A percentile compares a stretch with the other conserved stretches of the same genome.
phyloP scores from a whole-genome alignment of 2,888 invertebrate genomes.

The Camponotus fellah region DNA sequence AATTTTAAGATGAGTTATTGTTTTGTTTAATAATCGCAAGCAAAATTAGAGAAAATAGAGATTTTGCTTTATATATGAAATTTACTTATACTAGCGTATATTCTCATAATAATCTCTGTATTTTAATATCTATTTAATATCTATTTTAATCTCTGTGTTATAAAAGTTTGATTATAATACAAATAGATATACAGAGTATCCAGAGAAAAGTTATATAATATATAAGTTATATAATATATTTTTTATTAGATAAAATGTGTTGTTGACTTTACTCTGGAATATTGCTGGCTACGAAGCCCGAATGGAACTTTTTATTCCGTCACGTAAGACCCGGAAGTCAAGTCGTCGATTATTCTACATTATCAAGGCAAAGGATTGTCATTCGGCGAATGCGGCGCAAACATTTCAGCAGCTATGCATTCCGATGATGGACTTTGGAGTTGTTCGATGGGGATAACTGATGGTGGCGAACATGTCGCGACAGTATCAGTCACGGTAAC shows the following conservation, averaged over 20 bases:
- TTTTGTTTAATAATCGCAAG: slow-evolving; percentile 6
- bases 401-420: slow-evolving; percentile 69
- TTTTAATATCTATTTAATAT: no score
- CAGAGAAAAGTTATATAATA: not conserved
- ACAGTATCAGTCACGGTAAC: slow-evolving; percentile 76
- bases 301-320: slow-evolving; percentile 78
- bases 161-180: not conserved
- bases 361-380: slow-evolving; percentile 78
- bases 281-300: slow-evolving; percentile 82
- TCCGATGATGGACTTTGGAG: slow-evolving; percentile 79
- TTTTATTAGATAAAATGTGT: slow-evolving; percentile 77
- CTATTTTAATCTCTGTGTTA: not conserved
- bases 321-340: slow-evolving; percentile 28
- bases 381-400: slow-evolving; percentile 80
- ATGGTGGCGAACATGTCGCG: slow-evolving; percentile 72
- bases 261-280: slow-evolving; percentile 72
- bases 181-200: not conserved
- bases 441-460: slow-evolving; percentile 78
- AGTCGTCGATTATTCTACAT: slow-evolving; percentile 43
- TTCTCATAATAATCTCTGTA: not conserved
- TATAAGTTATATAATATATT: not conserved
- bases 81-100: not conserved
- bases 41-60: not conserved
- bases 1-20: no score
- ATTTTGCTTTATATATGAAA: not conserved